Base-by-base conservation (phyloP, 2,113 vertebrate genomes). In the Athene cunicularia region DNA sequence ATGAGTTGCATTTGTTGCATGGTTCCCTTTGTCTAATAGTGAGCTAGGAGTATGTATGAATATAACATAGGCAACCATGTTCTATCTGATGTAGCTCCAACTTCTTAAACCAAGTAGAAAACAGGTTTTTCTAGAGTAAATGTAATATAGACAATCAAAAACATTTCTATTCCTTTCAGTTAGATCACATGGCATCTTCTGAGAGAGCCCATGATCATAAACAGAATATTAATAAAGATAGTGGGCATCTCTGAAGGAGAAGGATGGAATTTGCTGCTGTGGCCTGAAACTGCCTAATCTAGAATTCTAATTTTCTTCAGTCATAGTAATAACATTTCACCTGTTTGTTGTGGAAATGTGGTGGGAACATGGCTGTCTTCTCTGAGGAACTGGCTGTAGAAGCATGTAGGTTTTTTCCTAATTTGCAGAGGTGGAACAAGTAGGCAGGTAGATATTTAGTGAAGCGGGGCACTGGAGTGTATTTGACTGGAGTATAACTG, bases 271-370 rank as follows among this genome's bases (percentile, higher is more conserved):
- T 86, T 83, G 35, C 68, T 26, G 24, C 43, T 63, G 17, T 62
- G 35, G 16, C 63, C 72, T 35, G 15, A 71, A 90, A 73, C 37
- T 52, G 55, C 20, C 6, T 68, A 76, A 88, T 73, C 22, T 86
- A 77, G 59, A 89, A 68, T 72, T 75, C 7, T 37, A 55, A 68
- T 80, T 92, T 84, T 92, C 45, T 87, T 87, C 64, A 84, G 73
- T 72, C n/a, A 20, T 24, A 60, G 32, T 72, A 39, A 79, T 56
- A 76, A 45, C n/a, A 53, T 60, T 80, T 93, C 66, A 45, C 24
- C 94, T 67, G 28, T 37, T 91, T 82, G 20, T 49, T 82, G 75
- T 80, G 58, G 71, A 93, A 82, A 30, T 58, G 43, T 80, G 52
- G 10, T 91, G 56, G 55, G 62, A 94, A 49, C 75, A 75, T 17